These are phyloP conservation scores for Morone chrysops DNA, from an alignment of 2,113 vertebrate species.

Conservation along the genomic window DNA sequence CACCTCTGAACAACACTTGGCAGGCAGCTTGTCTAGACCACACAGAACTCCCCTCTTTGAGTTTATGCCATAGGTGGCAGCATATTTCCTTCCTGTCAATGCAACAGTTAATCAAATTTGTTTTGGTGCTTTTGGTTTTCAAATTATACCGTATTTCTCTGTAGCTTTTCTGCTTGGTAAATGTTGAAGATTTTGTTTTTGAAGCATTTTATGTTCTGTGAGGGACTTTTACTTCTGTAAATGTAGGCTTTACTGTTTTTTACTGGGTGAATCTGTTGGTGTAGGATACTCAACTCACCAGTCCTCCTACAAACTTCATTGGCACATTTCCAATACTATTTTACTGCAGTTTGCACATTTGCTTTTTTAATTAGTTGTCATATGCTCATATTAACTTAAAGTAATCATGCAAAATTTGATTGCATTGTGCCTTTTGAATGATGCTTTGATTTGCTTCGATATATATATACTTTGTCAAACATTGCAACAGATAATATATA, in stretches of 20 bases:
- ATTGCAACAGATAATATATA: too few species aligned
- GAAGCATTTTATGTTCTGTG: too few species aligned
- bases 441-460: background rate
- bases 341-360: background rate
- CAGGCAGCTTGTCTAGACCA: slow-evolving; percentile 64
- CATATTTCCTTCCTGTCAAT: slow-evolving; percentile 16
- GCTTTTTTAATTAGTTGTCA: background rate
- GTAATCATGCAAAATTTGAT: background rate
- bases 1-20: slow-evolving; percentile 59
- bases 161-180: background rate
- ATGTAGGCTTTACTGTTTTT: background rate
- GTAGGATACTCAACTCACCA: background rate
- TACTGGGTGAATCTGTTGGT: background rate
- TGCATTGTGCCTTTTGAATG: background rate
- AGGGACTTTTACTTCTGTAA: background rate
- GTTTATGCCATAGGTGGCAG: slow-evolving; percentile 21
- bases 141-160: background rate
- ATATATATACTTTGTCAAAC: too few species aligned
- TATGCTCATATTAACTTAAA: background rate
- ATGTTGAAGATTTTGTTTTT: background rate
- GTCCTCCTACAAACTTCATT: background rate
- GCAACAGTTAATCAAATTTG: background rate
- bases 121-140: background rate
- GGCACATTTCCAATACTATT: background rate
- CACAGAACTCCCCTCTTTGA: slow-evolving; percentile 38